phyloP scores from a whole-genome alignment of 92 coral and sea anemone species.

The Hydrozoanthus gracilis region DNA sequence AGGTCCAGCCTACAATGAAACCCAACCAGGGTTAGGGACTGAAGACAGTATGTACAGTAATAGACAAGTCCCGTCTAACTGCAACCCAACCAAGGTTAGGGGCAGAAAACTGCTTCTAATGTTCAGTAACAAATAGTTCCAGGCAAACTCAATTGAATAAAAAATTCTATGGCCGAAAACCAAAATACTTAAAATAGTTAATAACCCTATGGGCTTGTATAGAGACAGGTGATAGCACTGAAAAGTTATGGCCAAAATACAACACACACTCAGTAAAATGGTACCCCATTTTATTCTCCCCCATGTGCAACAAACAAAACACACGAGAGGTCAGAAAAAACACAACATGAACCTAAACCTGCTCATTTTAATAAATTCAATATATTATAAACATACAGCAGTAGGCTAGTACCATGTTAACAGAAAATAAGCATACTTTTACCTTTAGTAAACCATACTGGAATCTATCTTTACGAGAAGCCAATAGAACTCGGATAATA shows the following conservation, averaged over 20 bases:
- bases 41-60: too few species aligned
- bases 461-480: background rate
- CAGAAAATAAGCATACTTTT: background rate
- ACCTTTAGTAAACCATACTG: background rate
- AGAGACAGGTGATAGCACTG: too few species aligned
- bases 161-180: too few species aligned
- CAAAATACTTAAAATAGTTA: too few species aligned
- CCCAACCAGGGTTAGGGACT: too few species aligned
- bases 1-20: too few species aligned
- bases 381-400: constrained; percentile 1
- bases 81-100: too few species aligned
- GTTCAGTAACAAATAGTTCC: too few species aligned
- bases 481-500: background rate
- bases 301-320: constrained; percentile 28
- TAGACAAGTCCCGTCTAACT: too few species aligned
- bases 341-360: constrained; percentile 36
- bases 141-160: too few species aligned
- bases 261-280: constrained; percentile 38
- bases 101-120: too few species aligned
- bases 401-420: background rate
- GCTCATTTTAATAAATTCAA: constrained; percentile 27
- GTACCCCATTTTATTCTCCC: constrained; percentile 42
- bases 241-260: background rate
- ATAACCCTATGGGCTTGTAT: too few species aligned
- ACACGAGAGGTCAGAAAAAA: constrained; percentile 51